These are phyloP conservation scores for Australoheros facetus DNA, from an alignment of 2,797 vertebrate genomes.

Conservation along the genomic window DNA sequence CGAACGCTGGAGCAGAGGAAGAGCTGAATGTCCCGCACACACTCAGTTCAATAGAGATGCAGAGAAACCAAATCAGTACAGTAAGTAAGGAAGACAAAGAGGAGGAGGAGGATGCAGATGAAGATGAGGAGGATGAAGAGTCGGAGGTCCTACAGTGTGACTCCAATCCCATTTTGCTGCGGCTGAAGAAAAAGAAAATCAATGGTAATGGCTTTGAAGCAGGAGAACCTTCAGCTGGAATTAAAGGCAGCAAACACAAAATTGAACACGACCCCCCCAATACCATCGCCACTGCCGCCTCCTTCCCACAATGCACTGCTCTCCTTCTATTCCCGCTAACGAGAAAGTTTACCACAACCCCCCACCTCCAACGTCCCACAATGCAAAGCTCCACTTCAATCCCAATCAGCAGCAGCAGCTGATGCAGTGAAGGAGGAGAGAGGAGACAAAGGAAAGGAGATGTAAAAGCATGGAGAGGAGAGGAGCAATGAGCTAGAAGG, in stretches of 20 bases:
- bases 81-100: conserved; percentile 11
- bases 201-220: conserved; percentile 57
- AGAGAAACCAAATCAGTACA: conserved; percentile 7
- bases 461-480: background rate
- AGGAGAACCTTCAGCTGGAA: conserved; percentile 58
- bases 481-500: background rate
- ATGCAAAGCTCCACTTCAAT: conserved; percentile 6
- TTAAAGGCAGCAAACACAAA: conserved; percentile 44
- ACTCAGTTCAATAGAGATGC: conserved; percentile 11
- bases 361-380: conserved; percentile 6
- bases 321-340: conserved; percentile 19
- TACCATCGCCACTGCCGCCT: background rate
- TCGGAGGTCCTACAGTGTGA: conserved; percentile 37
- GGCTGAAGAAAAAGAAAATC: conserved; percentile 56
- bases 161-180: conserved; percentile 53
- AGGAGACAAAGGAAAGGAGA: background rate
- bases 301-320: conserved; percentile 49
- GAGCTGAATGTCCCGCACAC: background rate
- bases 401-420: background rate
- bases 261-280: conserved; percentile 36
- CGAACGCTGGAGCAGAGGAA: background rate
- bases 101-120: background rate
- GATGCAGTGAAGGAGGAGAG: background rate
- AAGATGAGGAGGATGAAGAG: conserved; percentile 39
- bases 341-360: conserved; percentile 4